phyloP scores from a whole-genome alignment of 2,888 invertebrate species.

The Cosmorhoe ocellata region DNA sequence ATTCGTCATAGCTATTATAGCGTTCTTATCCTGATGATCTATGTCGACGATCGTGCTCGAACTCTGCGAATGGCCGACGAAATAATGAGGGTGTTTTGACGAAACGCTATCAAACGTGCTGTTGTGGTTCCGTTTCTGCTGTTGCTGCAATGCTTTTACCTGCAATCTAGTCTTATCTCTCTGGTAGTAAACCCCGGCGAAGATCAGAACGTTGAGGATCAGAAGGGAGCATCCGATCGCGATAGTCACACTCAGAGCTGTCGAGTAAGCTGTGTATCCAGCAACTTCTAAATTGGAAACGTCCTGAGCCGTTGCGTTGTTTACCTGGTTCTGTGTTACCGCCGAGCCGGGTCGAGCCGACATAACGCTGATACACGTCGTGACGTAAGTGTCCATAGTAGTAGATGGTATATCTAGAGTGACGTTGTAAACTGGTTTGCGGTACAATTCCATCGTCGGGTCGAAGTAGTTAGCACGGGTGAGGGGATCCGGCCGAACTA shows the following conservation, averaged over 20 bases:
- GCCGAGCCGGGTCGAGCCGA: slow-evolving; percentile 84
- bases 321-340: slow-evolving; percentile 72
- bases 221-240: slow-evolving; percentile 91
- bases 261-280: slow-evolving; percentile 88
- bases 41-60: slow-evolving; percentile 93
- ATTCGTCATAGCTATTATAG: slow-evolving; percentile 78
- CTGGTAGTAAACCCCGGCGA: slow-evolving; percentile 93
- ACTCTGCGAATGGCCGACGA: slow-evolving; percentile 89
- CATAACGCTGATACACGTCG: slow-evolving; percentile 87
- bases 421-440: slow-evolving; percentile 82
- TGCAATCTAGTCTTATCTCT: slow-evolving; percentile 89
- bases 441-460: slow-evolving; percentile 84
- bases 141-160: slow-evolving; percentile 89
- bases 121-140: slow-evolving; percentile 84
- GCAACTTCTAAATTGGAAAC: slow-evolving; percentile 91
- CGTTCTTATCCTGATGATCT: slow-evolving; percentile 87
- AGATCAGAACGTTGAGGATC: slow-evolving; percentile 91
- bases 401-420: slow-evolving; percentile 78
- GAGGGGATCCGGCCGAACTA: slow-evolving; percentile 92
- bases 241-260: slow-evolving; percentile 89
- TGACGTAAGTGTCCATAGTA: slow-evolving; percentile 85
- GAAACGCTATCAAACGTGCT: slow-evolving; percentile 83
- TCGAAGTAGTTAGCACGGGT: slow-evolving; percentile 85
- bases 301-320: slow-evolving; percentile 88
- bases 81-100: slow-evolving; percentile 89